These are phyloP conservation scores for Lordiphosa fenestrarum DNA, from an alignment of 2,888 invertebrate genomes.

Conservation along the genomic window DNA sequence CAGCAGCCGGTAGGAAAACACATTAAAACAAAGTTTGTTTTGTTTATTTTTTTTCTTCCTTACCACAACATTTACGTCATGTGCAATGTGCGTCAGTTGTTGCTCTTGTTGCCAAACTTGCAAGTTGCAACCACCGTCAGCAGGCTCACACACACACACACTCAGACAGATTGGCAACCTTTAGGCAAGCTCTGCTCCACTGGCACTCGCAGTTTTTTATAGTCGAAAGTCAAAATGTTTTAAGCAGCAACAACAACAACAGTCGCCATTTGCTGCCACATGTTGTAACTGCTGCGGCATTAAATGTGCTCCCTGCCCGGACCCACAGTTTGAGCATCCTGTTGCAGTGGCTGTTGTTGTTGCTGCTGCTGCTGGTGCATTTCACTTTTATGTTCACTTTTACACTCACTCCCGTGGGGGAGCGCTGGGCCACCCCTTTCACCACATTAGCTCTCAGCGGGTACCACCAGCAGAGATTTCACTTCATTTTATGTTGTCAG, in stretches of 20 bases:
- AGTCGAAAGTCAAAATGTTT: conserved; percentile 68
- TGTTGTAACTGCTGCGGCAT: conserved; percentile 71
- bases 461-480: conserved; percentile 70
- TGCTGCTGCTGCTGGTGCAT: conserved; percentile 40
- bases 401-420: conserved; percentile 27
- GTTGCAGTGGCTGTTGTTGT: conserved; percentile 23
- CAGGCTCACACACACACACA: not conserved
- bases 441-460: conserved; percentile 53
- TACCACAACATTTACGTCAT: conserved; percentile 64
- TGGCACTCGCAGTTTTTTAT: conserved; percentile 50
- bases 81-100: conserved; percentile 44
- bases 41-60: conserved; percentile 4
- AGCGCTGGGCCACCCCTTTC: conserved; percentile 1
- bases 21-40: conserved; percentile 43
- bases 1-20: conserved; percentile 40
- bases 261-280: conserved; percentile 65
- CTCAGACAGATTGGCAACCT: conserved; percentile 46
- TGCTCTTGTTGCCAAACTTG: conserved; percentile 39
- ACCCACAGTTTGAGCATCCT: conserved; percentile 25
- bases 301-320: conserved; percentile 52
- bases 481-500: conserved; percentile 74
- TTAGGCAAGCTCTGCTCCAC: conserved; percentile 50
- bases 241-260: conserved; percentile 46
- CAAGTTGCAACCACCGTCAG: conserved; percentile 27
- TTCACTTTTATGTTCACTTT: conserved; percentile 70